A percentile compares a stretch with the other conserved stretches of the same genome.
phyloP scores from a whole-genome alignment of 2,113 vertebrate species.

The Boulengeromyrus knoepffleri region DNA sequence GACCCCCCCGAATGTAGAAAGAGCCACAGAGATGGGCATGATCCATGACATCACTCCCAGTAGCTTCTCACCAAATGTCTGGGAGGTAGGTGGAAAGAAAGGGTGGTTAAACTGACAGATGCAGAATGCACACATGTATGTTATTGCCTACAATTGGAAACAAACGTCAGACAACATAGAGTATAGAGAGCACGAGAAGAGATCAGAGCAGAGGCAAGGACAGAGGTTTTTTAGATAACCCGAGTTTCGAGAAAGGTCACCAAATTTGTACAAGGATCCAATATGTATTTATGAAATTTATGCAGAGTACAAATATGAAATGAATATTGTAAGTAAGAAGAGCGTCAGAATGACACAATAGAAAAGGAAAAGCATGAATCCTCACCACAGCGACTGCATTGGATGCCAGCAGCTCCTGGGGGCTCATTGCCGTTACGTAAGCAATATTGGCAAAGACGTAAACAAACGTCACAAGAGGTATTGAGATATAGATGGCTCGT shows the following conservation, averaged over 20 bases:
- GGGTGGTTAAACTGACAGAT: slow-evolving; percentile 8
- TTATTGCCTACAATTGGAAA: background rate
- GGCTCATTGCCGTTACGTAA: slow-evolving; percentile 89
- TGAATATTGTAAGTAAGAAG: background rate
- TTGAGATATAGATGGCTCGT: slow-evolving; percentile 90
- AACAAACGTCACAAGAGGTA: slow-evolving; percentile 86
- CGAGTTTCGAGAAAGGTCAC: background rate
- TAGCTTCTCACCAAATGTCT: slow-evolving; percentile 90
- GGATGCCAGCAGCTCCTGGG: slow-evolving; percentile 82
- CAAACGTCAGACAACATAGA: background rate
- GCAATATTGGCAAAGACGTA: slow-evolving; percentile 91
- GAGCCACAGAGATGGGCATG: slow-evolving; percentile 90
- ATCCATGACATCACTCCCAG: slow-evolving; percentile 87
- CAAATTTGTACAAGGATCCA: background rate
- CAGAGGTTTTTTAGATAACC: background rate
- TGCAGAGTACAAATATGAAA: background rate
- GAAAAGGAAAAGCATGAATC: slow-evolving; percentile 4
- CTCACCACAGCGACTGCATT: slow-evolving; percentile 92
- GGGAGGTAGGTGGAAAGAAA: slow-evolving; percentile 26
- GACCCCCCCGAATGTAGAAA: slow-evolving; percentile 88
- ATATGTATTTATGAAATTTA: background rate
- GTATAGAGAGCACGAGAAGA: too few relatives aligned
- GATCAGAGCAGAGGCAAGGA: slow-evolving; percentile 17
- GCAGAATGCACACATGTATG: background rate
- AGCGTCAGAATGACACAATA: background rate